Evolutionary conservation across 2,888 invertebrate genomes (phyloP).

Genomic region (Dryocosmus kuriphilus): DNA sequence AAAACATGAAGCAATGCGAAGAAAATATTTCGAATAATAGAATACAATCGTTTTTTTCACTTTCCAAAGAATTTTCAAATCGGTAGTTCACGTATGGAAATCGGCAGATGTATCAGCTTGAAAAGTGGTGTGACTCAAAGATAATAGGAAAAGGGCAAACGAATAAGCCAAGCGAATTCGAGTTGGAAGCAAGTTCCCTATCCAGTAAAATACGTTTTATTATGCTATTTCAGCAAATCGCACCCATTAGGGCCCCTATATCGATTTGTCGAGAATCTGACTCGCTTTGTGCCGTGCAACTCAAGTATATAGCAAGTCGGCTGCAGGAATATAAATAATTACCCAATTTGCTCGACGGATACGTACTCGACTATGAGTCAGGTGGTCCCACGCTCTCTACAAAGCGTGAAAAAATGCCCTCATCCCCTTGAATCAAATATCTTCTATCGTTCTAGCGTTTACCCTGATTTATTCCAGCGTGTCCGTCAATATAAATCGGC

Average conservation of each 20-base stretch:
- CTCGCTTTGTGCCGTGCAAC: constrained; percentile 44
- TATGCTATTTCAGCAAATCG: constrained; percentile 64
- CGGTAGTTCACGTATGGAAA: neutral
- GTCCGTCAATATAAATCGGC: constrained; percentile 56
- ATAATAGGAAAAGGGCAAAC: constrained; percentile 39
- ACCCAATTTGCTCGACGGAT: constrained; percentile 67
- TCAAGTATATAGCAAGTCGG: constrained; percentile 49
- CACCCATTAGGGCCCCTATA: constrained; percentile 58
- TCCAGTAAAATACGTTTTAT: constrained; percentile 64
- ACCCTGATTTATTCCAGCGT: constrained; percentile 62
- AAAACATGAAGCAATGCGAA: too few relatives aligned
- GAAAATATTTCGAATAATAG: neutral
- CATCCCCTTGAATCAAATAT: constrained; percentile 61
- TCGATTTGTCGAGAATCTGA: constrained; percentile 61
- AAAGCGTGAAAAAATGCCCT: constrained; percentile 56
- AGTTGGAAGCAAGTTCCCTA: constrained; percentile 30
- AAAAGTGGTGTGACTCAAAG: constrained; percentile 19
- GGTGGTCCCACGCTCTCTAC: constrained; percentile 52
- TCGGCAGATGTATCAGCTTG: neutral
- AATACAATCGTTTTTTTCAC: neutral
- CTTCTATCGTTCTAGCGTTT: constrained; percentile 47
- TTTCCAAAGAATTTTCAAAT: neutral
- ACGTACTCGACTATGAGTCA: constrained; percentile 52
- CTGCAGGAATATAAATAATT: constrained; percentile 67
- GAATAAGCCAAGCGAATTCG: constrained; percentile 32